Evolutionary conservation across 2,888 invertebrate genomes (phyloP), one percentile per base, ranked within the genome.

Genomic region (Meloe dianella): DNA sequence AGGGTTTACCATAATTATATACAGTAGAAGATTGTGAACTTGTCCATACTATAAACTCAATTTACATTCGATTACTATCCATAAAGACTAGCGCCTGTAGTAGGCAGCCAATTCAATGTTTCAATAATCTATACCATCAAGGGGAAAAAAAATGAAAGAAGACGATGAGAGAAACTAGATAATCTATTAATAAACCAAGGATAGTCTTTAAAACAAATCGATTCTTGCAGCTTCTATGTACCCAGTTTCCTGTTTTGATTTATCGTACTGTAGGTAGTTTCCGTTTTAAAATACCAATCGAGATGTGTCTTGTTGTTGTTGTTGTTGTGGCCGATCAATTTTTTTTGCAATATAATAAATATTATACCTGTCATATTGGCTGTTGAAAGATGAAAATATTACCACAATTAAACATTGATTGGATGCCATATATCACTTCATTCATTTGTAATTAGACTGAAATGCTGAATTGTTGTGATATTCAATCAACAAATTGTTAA

Each of bases 31-130:
- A 67, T 72, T 70, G 68, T 71, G 68, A 69, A 72, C 62, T 69
- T 67, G 68, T 72, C 71, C 71, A 64, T 69, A 68, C 70, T 67
- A 72, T 73, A 70, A 71, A 75, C 61, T 72, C 68, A 66, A 73
- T 73, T 74, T 72, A 71, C 70, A 69, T 67, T 66, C 65, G 67
- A 69, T 70, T 70, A 68, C 63, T 20, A 47, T 7, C 17, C 20
- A 5, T 14, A 9, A 20, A 47, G 12, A 47, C 51, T 47, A 35
- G 35, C 35, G 35, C 35, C 35, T 35, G 14, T 51, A 51, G 22
- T 22, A 24, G 54, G 54, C 20, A 47, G 20, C 47, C 47, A 20
- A 47, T 47, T 8, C 47, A 8, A 10, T 20, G 20, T 47, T 47
- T 9, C 47, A 47, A 47, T 47, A 47, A 47, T 35, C 35, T 35